Base-by-base conservation (phyloP, 1,140 invertebrate genomes). In the Nasonia vitripennis region DNA sequence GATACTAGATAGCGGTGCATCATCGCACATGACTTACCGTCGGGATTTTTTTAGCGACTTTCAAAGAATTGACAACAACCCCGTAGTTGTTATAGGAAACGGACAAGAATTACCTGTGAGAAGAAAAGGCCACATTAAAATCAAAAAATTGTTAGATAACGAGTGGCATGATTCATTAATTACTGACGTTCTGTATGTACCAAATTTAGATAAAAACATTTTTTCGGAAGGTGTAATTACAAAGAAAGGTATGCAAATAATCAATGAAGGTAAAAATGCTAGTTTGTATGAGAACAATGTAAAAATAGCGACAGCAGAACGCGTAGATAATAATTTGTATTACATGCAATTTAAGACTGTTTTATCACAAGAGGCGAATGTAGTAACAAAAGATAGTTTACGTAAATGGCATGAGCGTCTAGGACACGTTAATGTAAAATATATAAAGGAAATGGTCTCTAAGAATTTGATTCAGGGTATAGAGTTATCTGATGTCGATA, bases 141-240 rank as follows among this genome's bases (percentile, higher is more conserved):
- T 87, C 45, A 70, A 85, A 7, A 81, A 48, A 75, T 41, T 78
- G 12, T 74, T 85, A 51, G 79, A 85, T n/a, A 68, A 75, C 31
- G 62, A 83, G 51, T 85, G 68, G 77, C 48, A 41, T 67, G 78
- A 62, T 41, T 45, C 73, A 12, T n/a, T 27, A 48, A 81, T 88
- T 48, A 78, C 75, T 71, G 81, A 88, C 55, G 86, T 88, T 62
- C 77, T 85, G 20, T 86, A 86, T 70, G 84, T 88, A n/a, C 84
- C 84, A 31, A 45, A 84, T 37, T 27, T 85, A 20, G 27, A 55
- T 4, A 80, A 85, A 68, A 87, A 55, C 17, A 86, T 51, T 78
- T 89, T 89, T 78, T 89, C 88, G 81, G 86, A 85, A 17, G 87
- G 37, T 17, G 71, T 82, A 75, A 27, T 67, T 67, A 86, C 86